These are phyloP conservation scores for Zhengitettix transpicula DNA, from an alignment of 2,888 invertebrate species.

Conservation along the genomic window DNA sequence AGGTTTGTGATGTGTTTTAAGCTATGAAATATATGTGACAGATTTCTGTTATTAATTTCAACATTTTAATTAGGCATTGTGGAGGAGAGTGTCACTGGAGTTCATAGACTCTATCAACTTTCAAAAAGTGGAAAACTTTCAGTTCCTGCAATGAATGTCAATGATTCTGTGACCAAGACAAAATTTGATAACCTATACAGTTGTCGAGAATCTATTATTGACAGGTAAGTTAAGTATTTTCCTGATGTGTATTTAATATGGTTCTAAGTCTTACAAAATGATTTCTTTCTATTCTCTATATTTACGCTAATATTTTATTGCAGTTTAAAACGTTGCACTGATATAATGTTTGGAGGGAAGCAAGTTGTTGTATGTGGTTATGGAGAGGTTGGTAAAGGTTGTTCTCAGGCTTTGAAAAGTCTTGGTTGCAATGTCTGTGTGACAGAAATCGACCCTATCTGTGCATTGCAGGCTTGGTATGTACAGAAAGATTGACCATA, in stretches of 20 bases:
- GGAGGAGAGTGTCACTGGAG: slow-evolving; percentile 95
- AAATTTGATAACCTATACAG: slow-evolving; percentile 95
- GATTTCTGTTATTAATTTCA: too few species aligned
- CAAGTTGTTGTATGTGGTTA: slow-evolving; percentile 92
- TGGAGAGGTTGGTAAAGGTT: slow-evolving; percentile 94
- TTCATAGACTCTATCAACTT: slow-evolving; percentile 87
- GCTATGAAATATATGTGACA: too few species aligned
- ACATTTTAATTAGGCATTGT: slow-evolving; percentile 53
- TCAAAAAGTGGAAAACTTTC: slow-evolving; percentile 85
- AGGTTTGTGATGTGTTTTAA: slow-evolving; percentile 27
- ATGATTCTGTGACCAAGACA: slow-evolving; percentile 31
- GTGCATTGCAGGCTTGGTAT: slow-evolving; percentile 83
- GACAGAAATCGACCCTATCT: slow-evolving; percentile 95
- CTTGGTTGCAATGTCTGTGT: slow-evolving; percentile 82
- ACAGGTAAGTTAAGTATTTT: slow-evolving; percentile 34
- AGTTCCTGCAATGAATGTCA: slow-evolving; percentile 96
- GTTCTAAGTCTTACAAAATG: too few species aligned
- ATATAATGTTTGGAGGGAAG: slow-evolving; percentile 95
- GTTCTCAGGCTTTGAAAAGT: slow-evolving; percentile 85
- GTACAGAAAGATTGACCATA: slow-evolving; percentile 1
- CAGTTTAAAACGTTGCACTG: slow-evolving; percentile 73
- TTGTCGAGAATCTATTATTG: slow-evolving; percentile 79
- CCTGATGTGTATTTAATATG: too few species aligned
- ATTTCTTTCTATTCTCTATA: too few species aligned
- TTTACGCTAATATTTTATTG: slow-evolving; percentile 17